Percentiles rank a stretch among this genome's conserved stretches.
Conservation (phyloP, 2,888 invertebrate genomes). For the Trisateles emortualis region DNA sequence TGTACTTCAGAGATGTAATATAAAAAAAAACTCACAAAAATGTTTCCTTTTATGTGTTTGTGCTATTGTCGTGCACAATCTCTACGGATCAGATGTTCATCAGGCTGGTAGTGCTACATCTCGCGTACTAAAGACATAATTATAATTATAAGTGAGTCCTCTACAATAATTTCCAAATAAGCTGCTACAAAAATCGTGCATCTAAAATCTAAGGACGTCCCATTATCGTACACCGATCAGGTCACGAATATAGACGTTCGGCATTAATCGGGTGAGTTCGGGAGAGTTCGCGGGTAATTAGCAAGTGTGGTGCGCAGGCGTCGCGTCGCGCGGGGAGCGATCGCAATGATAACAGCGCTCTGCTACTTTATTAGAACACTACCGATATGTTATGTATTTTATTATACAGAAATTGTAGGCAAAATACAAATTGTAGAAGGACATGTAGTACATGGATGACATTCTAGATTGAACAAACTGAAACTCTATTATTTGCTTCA, state of each 20-base stretch:
- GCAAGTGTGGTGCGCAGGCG: conserved; percentile 56
- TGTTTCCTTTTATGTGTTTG: too few species aligned
- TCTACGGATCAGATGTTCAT: background rate
- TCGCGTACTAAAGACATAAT: conserved; percentile 2
- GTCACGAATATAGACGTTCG: conserved; percentile 51
- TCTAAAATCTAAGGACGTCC: conserved; percentile 51
- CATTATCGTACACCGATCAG: conserved; percentile 40
- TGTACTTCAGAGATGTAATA: too few species aligned
- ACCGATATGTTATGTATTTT: too few species aligned
- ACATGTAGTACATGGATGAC: too few species aligned
- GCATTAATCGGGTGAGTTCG: conserved; percentile 36
- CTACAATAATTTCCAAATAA: conserved; percentile 30
- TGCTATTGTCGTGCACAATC: background rate
- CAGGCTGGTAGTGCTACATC: background rate
- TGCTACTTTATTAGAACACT: too few species aligned
- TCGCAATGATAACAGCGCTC: conserved; percentile 33
- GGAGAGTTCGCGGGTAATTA: conserved; percentile 55
- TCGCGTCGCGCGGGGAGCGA: conserved; percentile 45
- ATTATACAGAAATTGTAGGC: too few species aligned
- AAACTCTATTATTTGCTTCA: too few species aligned
- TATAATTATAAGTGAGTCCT: conserved; percentile 2
- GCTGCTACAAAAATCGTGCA: conserved; percentile 51
- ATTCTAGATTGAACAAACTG: too few species aligned
- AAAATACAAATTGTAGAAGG: too few species aligned
- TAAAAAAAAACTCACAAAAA: too few species aligned